Evolutionary conservation across 2,797 vertebrate genomes (phyloP), one percentile per base, ranked within the genome.

Genomic region (Sarcophilus harrisii): DNA sequence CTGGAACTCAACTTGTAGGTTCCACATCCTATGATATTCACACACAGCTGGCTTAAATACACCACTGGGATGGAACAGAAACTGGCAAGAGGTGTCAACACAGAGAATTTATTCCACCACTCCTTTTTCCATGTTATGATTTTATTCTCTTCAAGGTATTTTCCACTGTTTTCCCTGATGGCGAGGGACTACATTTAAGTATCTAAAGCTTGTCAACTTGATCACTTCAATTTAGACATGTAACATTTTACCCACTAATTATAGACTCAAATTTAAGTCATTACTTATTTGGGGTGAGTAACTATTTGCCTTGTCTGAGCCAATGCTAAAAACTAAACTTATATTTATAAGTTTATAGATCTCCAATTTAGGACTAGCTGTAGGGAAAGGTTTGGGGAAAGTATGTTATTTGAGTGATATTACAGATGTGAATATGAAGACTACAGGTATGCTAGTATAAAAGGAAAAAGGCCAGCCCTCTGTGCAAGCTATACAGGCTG

Each of bases 131-230:
- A 97, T 94, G 54, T 58, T 95, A 91, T 95, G 87, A 95, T 95
- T 96, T 97, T 93, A 94, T 94, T 94, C 95, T 96, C 97, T 97
- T 94, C 62, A 57, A 45, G 32, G 60, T 66, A 95, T 94, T 94
- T 94, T 92, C 87, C 92, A 60, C 52, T 92, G 90, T 59, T 93
- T 95, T 95, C 94, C 87, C 93, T 91, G 92, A 73, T 94, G 90
- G 49, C 2, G 32, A 57, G 59, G 58, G 29, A 73, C 55, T 91
- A 9, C 93, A 96, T 30, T 66, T 66, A n/a, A 66, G 30, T 62
- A 32, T 32, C 30, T 16, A 66, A 66, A 66, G 32, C 62, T n/a
- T 66, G 14, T 66, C 62, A 66, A 14, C 62, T 66, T 32, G 30
- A 66, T 32, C 59, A 30, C 29, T 60, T 60, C 11, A 29, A 60